phyloP scores from a whole-genome alignment of 2,888 invertebrate genomes.

The Chaetogeoica ovagalla region DNA sequence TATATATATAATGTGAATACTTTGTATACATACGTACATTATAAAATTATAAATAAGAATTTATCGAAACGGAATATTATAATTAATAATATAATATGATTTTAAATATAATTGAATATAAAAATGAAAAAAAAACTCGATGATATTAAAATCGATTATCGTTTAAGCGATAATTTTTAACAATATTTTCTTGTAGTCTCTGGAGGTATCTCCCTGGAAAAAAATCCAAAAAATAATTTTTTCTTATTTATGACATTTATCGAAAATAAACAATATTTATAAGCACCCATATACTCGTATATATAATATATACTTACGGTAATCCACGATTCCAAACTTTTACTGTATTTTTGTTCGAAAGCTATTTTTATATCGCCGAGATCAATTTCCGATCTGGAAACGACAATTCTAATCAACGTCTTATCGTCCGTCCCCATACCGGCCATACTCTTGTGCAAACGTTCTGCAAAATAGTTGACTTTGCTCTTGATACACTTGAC shows the following conservation, averaged over 20 bases:
- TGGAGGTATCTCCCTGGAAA: conserved; percentile 86
- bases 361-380: conserved; percentile 90
- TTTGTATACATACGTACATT: too few relatives aligned
- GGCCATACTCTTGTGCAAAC: conserved; percentile 87
- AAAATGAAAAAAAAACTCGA: not conserved
- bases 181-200: conserved; percentile 89
- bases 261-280: too few relatives aligned
- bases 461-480: conserved; percentile 88
- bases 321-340: conserved; percentile 82
- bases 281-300: too few relatives aligned
- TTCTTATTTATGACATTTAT: not conserved
- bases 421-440: conserved; percentile 89
- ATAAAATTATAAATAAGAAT: not conserved
- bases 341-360: conserved; percentile 79
- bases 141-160: not conserved
- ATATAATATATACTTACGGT: conserved; percentile 67
- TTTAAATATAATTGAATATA: conserved; percentile 18
- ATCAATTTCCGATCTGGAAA: conserved; percentile 89
- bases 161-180: conserved; percentile 77
- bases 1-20: not conserved
- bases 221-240: conserved; percentile 56
- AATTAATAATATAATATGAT: conserved; percentile 1
- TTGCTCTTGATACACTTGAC: conserved; percentile 88
- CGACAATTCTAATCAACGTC: conserved; percentile 87
- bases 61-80: not conserved